Evolutionary conservation across 53 echinoderm and acorn worm genomes (phyloP).

Genomic region (Holothuria scabra): DNA sequence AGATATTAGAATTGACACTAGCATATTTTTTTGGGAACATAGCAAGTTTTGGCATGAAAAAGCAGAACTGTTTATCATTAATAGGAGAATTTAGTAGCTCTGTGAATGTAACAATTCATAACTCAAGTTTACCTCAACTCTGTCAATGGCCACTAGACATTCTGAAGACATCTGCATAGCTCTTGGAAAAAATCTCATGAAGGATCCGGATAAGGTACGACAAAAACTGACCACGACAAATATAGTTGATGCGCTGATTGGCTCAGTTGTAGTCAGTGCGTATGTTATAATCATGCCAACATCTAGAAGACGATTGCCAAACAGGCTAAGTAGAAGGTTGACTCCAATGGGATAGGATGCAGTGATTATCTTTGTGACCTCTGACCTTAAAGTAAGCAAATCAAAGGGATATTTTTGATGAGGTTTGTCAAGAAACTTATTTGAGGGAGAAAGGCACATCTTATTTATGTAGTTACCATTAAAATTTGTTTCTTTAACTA

Average conservation of each 20-base stretch:
- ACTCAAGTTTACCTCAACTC: slow-evolving; percentile 81
- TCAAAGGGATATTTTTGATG: too few relatives aligned
- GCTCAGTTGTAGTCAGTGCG: slow-evolving; percentile 54
- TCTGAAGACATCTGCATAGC: slow-evolving; percentile 78
- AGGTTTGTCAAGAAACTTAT: neutral
- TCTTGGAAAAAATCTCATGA: slow-evolving; percentile 70
- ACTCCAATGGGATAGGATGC: slow-evolving; percentile 74
- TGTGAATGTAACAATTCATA: too few relatives aligned
- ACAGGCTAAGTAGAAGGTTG: slow-evolving; percentile 74
- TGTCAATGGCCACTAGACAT: slow-evolving; percentile 62
- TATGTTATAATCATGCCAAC: slow-evolving; percentile 81
- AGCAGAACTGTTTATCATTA: too few relatives aligned
- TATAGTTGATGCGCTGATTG: slow-evolving; percentile 69
- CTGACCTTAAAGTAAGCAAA: slow-evolving; percentile 54
- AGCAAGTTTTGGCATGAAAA: too few relatives aligned
- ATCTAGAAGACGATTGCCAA: slow-evolving; percentile 88
- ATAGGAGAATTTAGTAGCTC: too few relatives aligned
- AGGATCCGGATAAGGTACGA: slow-evolving; percentile 61
- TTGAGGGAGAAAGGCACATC: neutral
- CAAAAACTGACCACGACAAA: slow-evolving; percentile 83
- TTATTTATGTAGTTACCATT: neutral
- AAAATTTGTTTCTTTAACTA: too few relatives aligned
- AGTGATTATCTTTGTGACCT: slow-evolving; percentile 72
- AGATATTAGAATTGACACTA: too few relatives aligned
- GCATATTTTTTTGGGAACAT: too few relatives aligned